Base-by-base conservation (phyloP, 2,888 invertebrate species). In the Piscicola geometra region DNA sequence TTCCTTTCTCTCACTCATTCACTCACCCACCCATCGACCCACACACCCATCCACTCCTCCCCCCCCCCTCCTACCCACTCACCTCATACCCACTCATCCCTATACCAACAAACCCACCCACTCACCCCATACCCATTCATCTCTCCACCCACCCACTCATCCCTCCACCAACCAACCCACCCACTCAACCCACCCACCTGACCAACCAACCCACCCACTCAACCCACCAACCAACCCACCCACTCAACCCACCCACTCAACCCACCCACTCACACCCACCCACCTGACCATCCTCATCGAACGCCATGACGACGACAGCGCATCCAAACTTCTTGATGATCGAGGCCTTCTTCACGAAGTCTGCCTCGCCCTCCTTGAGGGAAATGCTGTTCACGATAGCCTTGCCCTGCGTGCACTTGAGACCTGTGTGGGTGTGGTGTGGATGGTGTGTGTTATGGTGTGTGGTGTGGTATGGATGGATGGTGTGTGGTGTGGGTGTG, bases 271-370 rank as follows among this genome's bases (percentile, higher is more conserved):
- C 30, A 25, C 30, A 25, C 12, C 18, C 30, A n/a, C 74, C 33
- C 52, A 80, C 88, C 84, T 89, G 89, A 69, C 89, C 89, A 33
- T 84, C 82, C 81, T 89, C 89, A 82, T 89, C 89, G 83, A 89
- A 89, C 1, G 89, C 89, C 89, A 89, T 89, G 52, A 89, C 85
- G 21, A 89, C 88, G 0, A 88, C 87, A 25, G 88, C 88, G 1
- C 87, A 88, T 28, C 89, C 89, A 81, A 87, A 87, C 76, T 85
- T 82, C 78, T 86, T 86, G 30, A 88, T 85, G n/a, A 83, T 83
- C 71, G 79, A 82, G 3, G 88, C 88, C 80, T 88, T 88, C n/a
- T 82, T 80, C 3, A 88, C 80, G 80, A 89, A 89, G 78, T 88
- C 88, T 52, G 83, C 84, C 80, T 88, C 88, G 2, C 89, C 88